Evolutionary conservation across 2,797 vertebrate genomes (phyloP), one percentile per base, ranked within the genome.

Genomic region (Eurystomus glaucurus): DNA sequence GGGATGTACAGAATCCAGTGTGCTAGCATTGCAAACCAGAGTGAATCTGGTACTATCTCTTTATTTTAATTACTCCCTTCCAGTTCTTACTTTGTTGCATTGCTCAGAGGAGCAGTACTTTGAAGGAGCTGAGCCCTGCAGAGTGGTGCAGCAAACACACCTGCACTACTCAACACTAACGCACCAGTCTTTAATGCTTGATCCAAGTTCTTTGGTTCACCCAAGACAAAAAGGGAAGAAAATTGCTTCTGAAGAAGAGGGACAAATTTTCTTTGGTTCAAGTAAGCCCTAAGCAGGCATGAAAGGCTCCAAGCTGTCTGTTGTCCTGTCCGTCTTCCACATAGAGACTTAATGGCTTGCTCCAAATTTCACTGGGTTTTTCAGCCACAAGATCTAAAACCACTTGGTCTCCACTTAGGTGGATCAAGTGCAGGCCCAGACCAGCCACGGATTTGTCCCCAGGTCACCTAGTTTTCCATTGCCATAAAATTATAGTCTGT

Each of bases 111-210:
- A 91, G 50, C 26, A 80, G 39, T n/a, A 46, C 33, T 92, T 85
- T 35, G 66, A 88, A 94, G 37, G 19, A 95, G 54, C 55, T 88
- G 72, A 95, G 85, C 43, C 65, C 39, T 85, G 57, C n/a, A 75
- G 37, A 21, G 23, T 39, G 64, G 52, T 77, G n/a, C 21, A 79
- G 54, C 41, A 75, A 86, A 86, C n/a, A 57, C 39, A 90, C 33
- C 55, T 82, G 43, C 31, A 15, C 41, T 64, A 78, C n/a, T 81
- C 80, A 96, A 70, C 48, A 62, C 14, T 79, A 84, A 65, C 23
- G 93, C 64, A 31, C 35, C 39, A 45, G 62, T 84, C 75, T 79
- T 96, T 29, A 48, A 6, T 2, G 7, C 39, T 74, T 77, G 78
- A 86, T 92, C 23, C 29, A 72, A 21, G 14, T 82, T 91, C 46